Percentiles rank a stretch among this genome's conserved stretches.
Evolutionary conservation across 2,113 vertebrate species (phyloP).

Genomic region (Lasiurus cinereus): DNA sequence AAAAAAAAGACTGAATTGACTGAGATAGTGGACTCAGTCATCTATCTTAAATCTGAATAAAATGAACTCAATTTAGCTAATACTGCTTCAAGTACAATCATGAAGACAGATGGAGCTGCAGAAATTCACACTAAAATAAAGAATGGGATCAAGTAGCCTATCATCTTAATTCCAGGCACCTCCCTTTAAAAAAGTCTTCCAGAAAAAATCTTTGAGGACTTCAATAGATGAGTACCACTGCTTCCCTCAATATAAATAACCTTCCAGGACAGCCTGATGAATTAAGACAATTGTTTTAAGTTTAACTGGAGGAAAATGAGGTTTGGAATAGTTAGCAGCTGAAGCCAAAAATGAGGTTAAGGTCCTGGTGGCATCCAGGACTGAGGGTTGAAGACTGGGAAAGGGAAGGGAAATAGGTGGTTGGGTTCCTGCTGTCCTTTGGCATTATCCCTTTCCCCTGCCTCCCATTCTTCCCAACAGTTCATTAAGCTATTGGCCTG

Average conservation of each 20-base stretch:
- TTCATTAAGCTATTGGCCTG: slow-evolving; percentile 79
- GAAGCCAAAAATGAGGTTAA: slow-evolving; percentile 63
- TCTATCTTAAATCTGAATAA: slow-evolving; percentile 67
- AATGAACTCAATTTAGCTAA: neutral
- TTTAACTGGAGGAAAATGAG: slow-evolving; percentile 56
- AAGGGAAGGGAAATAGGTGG: neutral
- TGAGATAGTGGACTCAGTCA: neutral
- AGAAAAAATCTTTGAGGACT: slow-evolving; percentile 58
- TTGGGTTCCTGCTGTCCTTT: slow-evolving; percentile 59
- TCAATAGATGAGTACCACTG: neutral
- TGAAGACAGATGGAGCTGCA: slow-evolving; percentile 52
- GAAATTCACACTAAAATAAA: slow-evolving; percentile 70
- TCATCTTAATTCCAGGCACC: slow-evolving; percentile 22
- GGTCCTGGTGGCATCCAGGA: slow-evolving; percentile 58
- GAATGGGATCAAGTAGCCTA: slow-evolving; percentile 29
- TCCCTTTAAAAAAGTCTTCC: slow-evolving; percentile 44
- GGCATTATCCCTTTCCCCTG: slow-evolving; percentile 57
- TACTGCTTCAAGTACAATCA: slow-evolving; percentile 70
- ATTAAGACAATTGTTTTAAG: slow-evolving; percentile 67
- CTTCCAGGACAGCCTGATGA: slow-evolving; percentile 46
- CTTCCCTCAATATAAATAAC: slow-evolving; percentile 8
- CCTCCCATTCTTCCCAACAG: slow-evolving; percentile 54
- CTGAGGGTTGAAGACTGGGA: neutral
- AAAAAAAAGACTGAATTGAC: neutral
- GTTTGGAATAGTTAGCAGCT: slow-evolving; percentile 56